Evolutionary conservation across 2,888 invertebrate genomes (phyloP), one percentile per base, ranked within the genome.

Genomic region (Pteria penguin): DNA sequence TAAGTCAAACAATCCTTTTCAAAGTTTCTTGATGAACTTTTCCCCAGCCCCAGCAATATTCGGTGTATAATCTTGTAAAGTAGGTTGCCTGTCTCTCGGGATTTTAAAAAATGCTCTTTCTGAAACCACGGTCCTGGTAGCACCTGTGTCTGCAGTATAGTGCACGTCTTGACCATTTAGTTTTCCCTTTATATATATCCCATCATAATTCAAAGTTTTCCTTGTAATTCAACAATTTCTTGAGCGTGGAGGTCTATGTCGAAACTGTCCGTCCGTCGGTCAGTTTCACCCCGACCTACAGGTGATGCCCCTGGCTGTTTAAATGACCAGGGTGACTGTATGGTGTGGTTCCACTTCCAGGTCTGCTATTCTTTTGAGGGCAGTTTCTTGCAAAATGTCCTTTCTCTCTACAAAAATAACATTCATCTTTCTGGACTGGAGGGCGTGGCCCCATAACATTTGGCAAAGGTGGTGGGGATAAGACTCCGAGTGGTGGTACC

Each of bases 1-100:
- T 4, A 75, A 22, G 22, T 62, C n/a, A 33, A 73, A 78, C 70
- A 58, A 55, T 1, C 73, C 79, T 73, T 65, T 70, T 5, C 79
- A 76, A 18, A 45, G 31, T 24, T 74, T 72, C 27, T 60, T 60
- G 8, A 71, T 31, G 22, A 45, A 31, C 29, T 58, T 67, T 27
- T 61, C 33, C 24, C 55, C 60, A 24, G 67, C 55, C 2, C 54
- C 54, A 4, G 32, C 24, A 24, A 67, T 32, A 5, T 31, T 27
- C 11, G n/a, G 24, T 11, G 73, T 54, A 45, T 18, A 45, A 8
- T 45, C 18, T 0, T 8, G 8, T 45, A 45, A 14, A 45, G 8
- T 45, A 14, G 45, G 45, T 14, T 18, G 45, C 8, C 18, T 45
- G 8, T 45, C 18, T 18, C 18, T 0, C 45, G 45, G 45, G 45